phyloP scores from a whole-genome alignment of 2,888 invertebrate genomes.

The Euphydryas editha region DNA sequence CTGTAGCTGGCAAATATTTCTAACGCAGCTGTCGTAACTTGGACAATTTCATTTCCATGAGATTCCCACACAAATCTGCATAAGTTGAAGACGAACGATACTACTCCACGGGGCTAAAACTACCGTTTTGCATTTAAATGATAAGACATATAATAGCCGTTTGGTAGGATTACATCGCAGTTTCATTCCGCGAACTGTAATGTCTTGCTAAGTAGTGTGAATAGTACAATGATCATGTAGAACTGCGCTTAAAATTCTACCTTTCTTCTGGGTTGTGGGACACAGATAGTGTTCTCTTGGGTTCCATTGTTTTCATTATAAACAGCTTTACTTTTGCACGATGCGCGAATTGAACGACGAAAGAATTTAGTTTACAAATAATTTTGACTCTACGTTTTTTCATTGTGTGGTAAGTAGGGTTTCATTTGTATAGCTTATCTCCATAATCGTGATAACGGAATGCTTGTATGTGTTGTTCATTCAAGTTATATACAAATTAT shows the following conservation, averaged over 20 bases:
- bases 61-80: conserved; percentile 49
- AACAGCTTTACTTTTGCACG: background rate
- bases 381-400: conserved; percentile 3
- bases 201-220: conserved; percentile 42
- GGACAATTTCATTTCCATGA: conserved; percentile 46
- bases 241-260: conserved; percentile 39
- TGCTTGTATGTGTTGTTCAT: conserved; percentile 16
- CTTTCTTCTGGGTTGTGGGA: conserved; percentile 37
- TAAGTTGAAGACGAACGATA: conserved; percentile 47
- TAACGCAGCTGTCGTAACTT: conserved; percentile 43
- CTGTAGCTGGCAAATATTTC: conserved; percentile 28
- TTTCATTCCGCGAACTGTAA: conserved; percentile 40
- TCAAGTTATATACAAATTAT: conserved; percentile 25
- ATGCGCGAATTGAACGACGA: background rate
- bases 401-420: conserved; percentile 22
- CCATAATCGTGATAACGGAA: conserved; percentile 37
- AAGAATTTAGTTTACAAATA: background rate
- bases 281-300: conserved; percentile 11
- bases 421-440: conserved; percentile 23
- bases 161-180: conserved; percentile 39
- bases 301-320: background rate
- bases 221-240: conserved; percentile 45
- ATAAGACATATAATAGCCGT: conserved; percentile 40
- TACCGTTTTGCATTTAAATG: conserved; percentile 53
- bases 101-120: conserved; percentile 42